A percentile compares a stretch with the other conserved stretches of the same genome.
Conservation (phyloP, 1,140 invertebrate genomes). For the Sitophilus oryzae region DNA sequence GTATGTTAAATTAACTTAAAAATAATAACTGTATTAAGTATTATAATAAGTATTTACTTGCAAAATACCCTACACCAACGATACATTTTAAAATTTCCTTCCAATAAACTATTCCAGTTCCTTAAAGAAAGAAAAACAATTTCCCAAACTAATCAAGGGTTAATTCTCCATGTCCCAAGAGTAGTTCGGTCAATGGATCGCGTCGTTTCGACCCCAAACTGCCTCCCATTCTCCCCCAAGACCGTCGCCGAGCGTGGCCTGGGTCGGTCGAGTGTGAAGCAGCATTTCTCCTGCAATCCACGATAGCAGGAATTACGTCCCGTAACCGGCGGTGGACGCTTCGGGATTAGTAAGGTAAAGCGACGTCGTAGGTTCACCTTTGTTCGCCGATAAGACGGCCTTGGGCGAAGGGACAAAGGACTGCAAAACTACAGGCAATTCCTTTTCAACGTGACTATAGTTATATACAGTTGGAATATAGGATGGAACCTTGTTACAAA, state of each 20-base stretch:
- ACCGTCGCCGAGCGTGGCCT: conserved; percentile 2
- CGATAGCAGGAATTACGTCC: conserved; percentile 25
- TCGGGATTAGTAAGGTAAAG: conserved; percentile 25
- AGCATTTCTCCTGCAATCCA: conserved; percentile 22
- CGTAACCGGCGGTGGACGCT: conserved; percentile 22
- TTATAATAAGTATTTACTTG: too few relatives aligned
- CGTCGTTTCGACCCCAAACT: conserved; percentile 13
- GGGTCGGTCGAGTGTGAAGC: conserved; percentile 20
- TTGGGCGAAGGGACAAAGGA: not conserved
- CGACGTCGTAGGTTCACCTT: conserved; percentile 22
- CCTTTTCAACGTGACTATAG: not conserved
- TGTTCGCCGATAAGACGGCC: conserved; percentile 17
- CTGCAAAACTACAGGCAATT: conserved; percentile 1
- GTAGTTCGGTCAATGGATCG: conserved; percentile 23
- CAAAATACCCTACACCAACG: too few relatives aligned
- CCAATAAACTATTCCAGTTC: too few relatives aligned
- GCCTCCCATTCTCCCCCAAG: conserved; percentile 20
- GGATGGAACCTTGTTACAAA: too few relatives aligned
- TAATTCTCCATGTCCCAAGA: not conserved
- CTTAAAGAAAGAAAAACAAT: too few relatives aligned
- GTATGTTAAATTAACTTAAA: too few relatives aligned
- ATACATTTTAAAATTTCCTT: too few relatives aligned
- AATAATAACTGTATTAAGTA: too few relatives aligned
- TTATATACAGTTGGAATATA: too few relatives aligned
- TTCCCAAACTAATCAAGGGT: not conserved